These are phyloP conservation scores for Melipona beecheii DNA, from an alignment of 2,888 invertebrate species.

Conservation along the genomic window DNA sequence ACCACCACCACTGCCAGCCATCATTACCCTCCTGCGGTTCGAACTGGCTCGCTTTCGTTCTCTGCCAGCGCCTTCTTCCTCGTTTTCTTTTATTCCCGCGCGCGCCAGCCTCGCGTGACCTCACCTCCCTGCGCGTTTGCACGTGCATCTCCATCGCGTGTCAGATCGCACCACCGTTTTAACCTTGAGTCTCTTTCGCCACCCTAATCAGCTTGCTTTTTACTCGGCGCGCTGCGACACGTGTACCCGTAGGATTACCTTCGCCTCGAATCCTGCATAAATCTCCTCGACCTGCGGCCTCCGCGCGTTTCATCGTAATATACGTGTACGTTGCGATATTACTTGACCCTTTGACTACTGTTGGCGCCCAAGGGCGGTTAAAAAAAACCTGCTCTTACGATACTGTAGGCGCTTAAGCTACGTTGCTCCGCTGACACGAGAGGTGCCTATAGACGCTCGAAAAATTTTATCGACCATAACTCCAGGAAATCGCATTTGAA, in stretches of 20 bases:
- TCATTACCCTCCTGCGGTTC: constrained; percentile 44
- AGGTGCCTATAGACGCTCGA: no score
- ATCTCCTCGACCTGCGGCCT: neutral
- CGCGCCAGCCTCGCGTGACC: constrained; percentile 11
- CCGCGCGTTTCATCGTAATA: neutral
- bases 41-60: constrained; percentile 43
- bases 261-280: neutral
- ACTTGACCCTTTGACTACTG: neutral
- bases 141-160: neutral
- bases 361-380: no score
- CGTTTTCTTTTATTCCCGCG: constrained; percentile 24
- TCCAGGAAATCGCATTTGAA: no score
- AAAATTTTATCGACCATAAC: no score
- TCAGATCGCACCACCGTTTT: neutral
- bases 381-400: no score
- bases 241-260: neutral
- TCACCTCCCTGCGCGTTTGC: constrained; percentile 4
- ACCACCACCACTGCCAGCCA: constrained; percentile 54
- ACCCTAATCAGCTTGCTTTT: constrained; percentile 22
- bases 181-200: constrained; percentile 12
- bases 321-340: neutral
- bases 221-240: neutral
- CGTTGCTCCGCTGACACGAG: no score
- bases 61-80: constrained; percentile 22
- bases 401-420: no score